A percentile compares a stretch with the other conserved stretches of the same genome.
These are phyloP conservation scores for Morelia viridis DNA, from an alignment of 2,797 vertebrate genomes.

Conservation along the genomic window DNA sequence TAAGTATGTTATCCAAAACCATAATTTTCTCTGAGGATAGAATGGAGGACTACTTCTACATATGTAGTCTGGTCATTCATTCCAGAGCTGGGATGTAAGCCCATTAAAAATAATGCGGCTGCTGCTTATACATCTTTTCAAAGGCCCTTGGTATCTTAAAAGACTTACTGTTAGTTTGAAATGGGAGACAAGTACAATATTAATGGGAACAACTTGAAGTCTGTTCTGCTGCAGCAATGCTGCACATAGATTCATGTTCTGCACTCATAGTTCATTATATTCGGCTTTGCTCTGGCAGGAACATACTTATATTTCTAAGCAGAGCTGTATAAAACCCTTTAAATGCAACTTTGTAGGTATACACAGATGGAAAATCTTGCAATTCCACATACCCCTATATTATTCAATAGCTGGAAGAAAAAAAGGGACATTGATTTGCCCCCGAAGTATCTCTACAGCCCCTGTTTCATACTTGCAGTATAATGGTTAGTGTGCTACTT, in stretches of 20 bases:
- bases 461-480: not conserved
- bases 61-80: conserved; percentile 67
- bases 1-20: not conserved
- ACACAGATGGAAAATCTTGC: conserved; percentile 49
- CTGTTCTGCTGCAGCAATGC: conserved; percentile 34
- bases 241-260: conserved; percentile 36
- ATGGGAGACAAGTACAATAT: conserved; percentile 56
- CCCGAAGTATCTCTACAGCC: not conserved
- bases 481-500: not conserved
- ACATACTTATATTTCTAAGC: conserved; percentile 43
- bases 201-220: conserved; percentile 56
- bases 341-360: conserved; percentile 52
- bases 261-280: conserved; percentile 49
- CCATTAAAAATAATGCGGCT: conserved; percentile 62
- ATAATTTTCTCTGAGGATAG: not conserved
- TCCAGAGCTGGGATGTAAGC: conserved; percentile 74
- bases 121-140: conserved; percentile 63
- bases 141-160: conserved; percentile 66
- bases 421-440: not conserved
- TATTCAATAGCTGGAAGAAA: not conserved
- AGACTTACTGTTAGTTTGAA: conserved; percentile 56
- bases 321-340: conserved; percentile 51
- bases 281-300: conserved; percentile 49
- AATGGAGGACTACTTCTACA: not conserved
- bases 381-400: not conserved